Evolutionary conservation across 2,113 vertebrate species (phyloP).

Genomic region (Ctenomys sociabilis): DNA sequence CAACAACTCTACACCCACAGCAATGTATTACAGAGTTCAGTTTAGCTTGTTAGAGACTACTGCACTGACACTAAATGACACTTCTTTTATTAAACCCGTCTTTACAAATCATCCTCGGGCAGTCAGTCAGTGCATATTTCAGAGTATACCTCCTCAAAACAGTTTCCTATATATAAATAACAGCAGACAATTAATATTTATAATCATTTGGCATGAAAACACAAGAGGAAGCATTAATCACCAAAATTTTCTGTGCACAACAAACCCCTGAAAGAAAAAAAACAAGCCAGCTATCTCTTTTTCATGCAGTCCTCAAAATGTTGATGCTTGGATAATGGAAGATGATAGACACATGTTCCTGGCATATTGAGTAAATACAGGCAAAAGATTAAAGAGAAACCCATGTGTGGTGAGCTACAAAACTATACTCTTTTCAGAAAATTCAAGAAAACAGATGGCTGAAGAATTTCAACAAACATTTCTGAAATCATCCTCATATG

Average conservation of each 20-base stretch:
- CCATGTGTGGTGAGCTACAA: background rate
- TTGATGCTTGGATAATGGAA: background rate
- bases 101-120: background rate
- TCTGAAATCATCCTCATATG: constrained; percentile 35
- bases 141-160: background rate
- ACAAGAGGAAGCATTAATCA: background rate
- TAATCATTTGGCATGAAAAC: background rate
- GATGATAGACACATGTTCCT: background rate
- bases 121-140: background rate
- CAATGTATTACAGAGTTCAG: background rate
- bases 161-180: background rate
- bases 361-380: background rate
- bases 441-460: constrained; percentile 42
- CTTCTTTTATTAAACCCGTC: background rate
- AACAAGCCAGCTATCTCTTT: background rate
- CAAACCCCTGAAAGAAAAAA: background rate
- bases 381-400: background rate
- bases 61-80: background rate
- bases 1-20: background rate
- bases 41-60: background rate
- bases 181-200: background rate
- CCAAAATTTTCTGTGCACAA: background rate
- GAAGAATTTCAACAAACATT: constrained; percentile 6
- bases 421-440: background rate
- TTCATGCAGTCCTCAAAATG: background rate